Percentiles rank a stretch among this genome's conserved stretches.
Evolutionary conservation across 1,140 invertebrate species (phyloP).

Genomic region (Trichomalopsis sarcophagae): DNA sequence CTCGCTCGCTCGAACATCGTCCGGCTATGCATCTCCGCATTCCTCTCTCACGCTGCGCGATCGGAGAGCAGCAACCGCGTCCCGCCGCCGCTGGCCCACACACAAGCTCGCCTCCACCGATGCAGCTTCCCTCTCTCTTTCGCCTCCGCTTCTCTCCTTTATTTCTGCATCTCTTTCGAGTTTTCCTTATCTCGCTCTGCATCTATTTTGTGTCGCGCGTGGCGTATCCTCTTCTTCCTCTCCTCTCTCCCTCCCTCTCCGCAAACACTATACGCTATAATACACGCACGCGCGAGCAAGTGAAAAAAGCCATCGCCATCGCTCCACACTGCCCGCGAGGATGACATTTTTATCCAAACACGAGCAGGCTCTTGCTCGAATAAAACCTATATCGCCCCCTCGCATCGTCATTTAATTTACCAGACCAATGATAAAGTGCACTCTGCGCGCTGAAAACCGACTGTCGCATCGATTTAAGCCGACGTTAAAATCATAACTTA

Average conservation of each 20-base stretch:
- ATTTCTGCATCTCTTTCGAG: not conserved
- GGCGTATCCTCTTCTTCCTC: not conserved
- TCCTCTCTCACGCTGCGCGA: slow-evolving; percentile 71
- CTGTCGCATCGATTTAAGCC: not conserved
- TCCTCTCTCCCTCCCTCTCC: too few relatives aligned
- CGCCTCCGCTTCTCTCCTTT: slow-evolving; percentile 18
- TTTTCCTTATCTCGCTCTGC: slow-evolving; percentile 12
- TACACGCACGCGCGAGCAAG: not conserved
- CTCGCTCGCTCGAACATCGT: slow-evolving; percentile 56
- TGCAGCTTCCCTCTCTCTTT: slow-evolving; percentile 44
- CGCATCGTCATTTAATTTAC: not conserved
- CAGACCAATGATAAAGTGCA: not conserved
- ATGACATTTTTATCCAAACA: too few relatives aligned
- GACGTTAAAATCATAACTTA: not conserved
- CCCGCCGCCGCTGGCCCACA: slow-evolving; percentile 60
- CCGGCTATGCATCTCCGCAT: slow-evolving; percentile 69
- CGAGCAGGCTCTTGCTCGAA: too few relatives aligned
- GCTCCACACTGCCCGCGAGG: not conserved
- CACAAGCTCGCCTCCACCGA: slow-evolving; percentile 55
- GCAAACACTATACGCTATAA: too few relatives aligned
- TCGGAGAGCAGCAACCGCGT: slow-evolving; percentile 26
- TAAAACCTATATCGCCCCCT: too few relatives aligned
- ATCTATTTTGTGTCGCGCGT: not conserved
- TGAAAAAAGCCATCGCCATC: slow-evolving; percentile 11
- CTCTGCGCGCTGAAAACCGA: not conserved